Conservation (phyloP, 2,888 invertebrate genomes). For the Megaustenia siamemsis region DNA sequence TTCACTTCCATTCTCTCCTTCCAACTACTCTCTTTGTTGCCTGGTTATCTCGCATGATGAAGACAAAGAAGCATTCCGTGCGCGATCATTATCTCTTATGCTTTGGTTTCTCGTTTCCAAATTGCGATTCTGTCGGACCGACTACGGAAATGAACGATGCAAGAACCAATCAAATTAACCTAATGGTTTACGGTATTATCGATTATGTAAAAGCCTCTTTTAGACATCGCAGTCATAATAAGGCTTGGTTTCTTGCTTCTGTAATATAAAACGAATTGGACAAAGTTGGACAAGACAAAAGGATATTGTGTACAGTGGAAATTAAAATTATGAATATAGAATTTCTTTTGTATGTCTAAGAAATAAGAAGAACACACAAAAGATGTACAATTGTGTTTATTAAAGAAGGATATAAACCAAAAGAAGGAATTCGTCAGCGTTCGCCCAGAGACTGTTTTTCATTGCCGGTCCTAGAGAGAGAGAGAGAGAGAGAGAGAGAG, state of each 20-base stretch:
- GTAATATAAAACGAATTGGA: too few relatives aligned
- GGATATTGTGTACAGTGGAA: too few relatives aligned
- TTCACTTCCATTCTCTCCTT: too few relatives aligned
- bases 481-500: conserved; percentile 23
- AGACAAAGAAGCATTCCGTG: not conserved
- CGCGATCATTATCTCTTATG: not conserved
- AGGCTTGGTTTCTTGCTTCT: not conserved
- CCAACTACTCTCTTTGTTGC: not conserved
- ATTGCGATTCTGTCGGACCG: not conserved
- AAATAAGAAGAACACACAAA: too few relatives aligned
- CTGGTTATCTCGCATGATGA: not conserved
- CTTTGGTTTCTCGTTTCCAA: not conserved
- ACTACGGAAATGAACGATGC: not conserved
- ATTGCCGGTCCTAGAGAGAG: not conserved
- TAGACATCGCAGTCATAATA: not conserved
- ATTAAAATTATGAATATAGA: too few relatives aligned
- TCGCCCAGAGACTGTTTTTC: not conserved
- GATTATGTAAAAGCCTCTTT: not conserved
- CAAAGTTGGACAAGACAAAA: too few relatives aligned
- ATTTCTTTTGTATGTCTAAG: too few relatives aligned
- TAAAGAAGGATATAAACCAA: not conserved
- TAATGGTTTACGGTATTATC: not conserved
- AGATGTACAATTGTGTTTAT: too few relatives aligned
- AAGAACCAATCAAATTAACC: not conserved
- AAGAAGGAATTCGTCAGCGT: not conserved